Percentiles rank a stretch among this genome's conserved stretches.
Evolutionary conservation across 2,113 vertebrate genomes (phyloP).

Genomic region (Tachysurus vachellii): DNA sequence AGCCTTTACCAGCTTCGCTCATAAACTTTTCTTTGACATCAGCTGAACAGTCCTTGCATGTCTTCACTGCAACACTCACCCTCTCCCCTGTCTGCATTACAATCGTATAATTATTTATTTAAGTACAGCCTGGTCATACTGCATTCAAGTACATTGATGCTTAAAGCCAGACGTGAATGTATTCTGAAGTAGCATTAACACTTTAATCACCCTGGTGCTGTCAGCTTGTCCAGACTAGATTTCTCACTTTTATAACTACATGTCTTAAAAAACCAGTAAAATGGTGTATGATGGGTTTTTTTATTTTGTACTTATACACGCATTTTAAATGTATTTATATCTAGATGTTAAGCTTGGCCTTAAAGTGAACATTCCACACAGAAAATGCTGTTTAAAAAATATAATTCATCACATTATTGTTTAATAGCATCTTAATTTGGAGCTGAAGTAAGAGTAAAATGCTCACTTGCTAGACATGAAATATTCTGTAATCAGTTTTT

Average conservation of each 20-base stretch:
- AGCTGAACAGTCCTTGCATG: slow-evolving; percentile 85
- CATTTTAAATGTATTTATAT: not conserved
- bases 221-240: not conserved
- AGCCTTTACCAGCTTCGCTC: slow-evolving; percentile 84
- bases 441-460: not conserved
- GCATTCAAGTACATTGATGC: not conserved
- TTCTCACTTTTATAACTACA: not conserved
- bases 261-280: not conserved
- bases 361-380: not conserved
- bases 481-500: not conserved
- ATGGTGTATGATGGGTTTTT: not conserved
- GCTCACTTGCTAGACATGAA: not conserved
- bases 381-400: not conserved
- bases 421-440: not conserved
- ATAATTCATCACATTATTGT: not conserved
- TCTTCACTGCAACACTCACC: slow-evolving; percentile 86
- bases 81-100: slow-evolving; percentile 77
- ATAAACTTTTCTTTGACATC: slow-evolving; percentile 94
- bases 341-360: not conserved
- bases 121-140: not conserved
- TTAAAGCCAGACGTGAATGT: not conserved
- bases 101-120: not conserved
- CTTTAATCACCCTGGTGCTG: not conserved
- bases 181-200: not conserved
- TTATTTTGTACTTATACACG: not conserved